Evolutionary conservation across 2,888 invertebrate species (phyloP).

Genomic region (Sericinus montela): DNA sequence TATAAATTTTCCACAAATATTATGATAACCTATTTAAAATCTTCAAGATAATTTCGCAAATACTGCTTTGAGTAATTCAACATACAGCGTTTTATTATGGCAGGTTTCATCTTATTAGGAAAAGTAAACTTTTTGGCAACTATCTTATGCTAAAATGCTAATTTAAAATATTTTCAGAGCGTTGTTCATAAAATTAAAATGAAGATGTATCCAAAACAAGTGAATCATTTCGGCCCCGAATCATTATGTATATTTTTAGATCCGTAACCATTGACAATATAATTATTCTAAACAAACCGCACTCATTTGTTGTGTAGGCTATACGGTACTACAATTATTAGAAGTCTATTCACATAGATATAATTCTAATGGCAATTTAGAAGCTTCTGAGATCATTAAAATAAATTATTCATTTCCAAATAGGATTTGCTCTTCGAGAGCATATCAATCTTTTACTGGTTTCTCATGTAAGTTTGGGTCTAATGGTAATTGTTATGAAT

Average conservation of each 20-base stretch:
- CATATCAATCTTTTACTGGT: background rate
- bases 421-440: background rate
- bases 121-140: no score
- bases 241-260: constrained; percentile 48
- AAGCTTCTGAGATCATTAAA: background rate
- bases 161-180: background rate
- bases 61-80: no score
- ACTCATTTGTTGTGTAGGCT: constrained; percentile 9
- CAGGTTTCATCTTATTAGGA: no score
- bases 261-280: constrained; percentile 39
- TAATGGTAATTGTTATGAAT: no score
- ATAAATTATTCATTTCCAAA: background rate
- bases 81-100: no score
- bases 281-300: constrained; percentile 33
- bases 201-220: constrained; percentile 15
- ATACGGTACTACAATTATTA: background rate
- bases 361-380: no score
- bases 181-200: constrained; percentile 3
- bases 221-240: constrained; percentile 44
- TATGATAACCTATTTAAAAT: no score
- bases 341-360: no score
- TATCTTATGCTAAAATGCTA: no score
- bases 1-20: no score
- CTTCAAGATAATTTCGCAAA: no score
- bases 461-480: background rate